Evolutionary conservation across 2,888 invertebrate genomes (phyloP), one percentile per base, ranked within the genome.

Genomic region (Apamea monoglypha): DNA sequence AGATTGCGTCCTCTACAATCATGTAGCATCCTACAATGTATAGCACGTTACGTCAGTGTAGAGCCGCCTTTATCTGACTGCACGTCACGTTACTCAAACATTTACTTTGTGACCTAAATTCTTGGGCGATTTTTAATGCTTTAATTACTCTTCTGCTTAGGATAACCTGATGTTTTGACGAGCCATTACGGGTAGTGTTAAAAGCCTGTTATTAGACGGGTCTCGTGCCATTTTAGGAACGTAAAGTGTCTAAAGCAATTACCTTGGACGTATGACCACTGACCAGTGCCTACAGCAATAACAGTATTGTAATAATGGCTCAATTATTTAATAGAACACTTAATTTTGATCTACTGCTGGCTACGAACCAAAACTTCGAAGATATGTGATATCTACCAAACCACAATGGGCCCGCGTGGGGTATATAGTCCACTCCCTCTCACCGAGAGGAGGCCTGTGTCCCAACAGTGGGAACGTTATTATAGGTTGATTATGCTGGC

Each of bases 1-100:
- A 50, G 21, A 29, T 6, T 5, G n/a, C 40, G 12, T 21, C 0
- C 14, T n/a, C 7, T 2, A 40, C 21, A 40, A 40, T n/a, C 7
- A 3, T 21, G 1, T 21, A 73, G 74, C n/a, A 36, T 32, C n/a
- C n/a, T 18, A 6, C n/a, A n/a, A 6, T 44, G 32, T 61, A 76
- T n/a, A 59, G 40, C 18, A 70, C 69, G 6, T 5, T 25, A 25
- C 12, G 25, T 18, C 12, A 32, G 66, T 81, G 53, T 71, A 44
- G 29, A 78, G 4, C 59, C 25, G 36, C 59, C 81, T n/a, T 83
- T 71, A 83, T 29, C 25, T 44, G 16, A 44, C 74, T 85, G 81
- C 87, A 85, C 86, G 86, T 85, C 90, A 87, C 85, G 89, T 90
- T 89, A 90, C 85, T 90, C 88, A 92, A 92, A 92, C 90, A 91